Evolutionary conservation across 2,888 invertebrate genomes (phyloP).

Genomic region (Rhamphomyia laevipes): DNA sequence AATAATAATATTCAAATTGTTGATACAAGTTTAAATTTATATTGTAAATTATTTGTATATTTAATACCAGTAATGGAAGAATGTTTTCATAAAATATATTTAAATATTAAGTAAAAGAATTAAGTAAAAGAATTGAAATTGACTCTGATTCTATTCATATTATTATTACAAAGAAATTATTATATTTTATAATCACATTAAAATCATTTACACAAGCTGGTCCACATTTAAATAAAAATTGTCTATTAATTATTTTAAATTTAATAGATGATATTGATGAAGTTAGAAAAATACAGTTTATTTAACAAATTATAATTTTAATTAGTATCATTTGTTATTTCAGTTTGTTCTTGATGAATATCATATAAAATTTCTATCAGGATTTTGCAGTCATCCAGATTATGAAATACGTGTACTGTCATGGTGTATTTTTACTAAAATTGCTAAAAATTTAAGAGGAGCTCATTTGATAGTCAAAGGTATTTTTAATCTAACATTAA

Average conservation of each 20-base stretch:
- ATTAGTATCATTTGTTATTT: background rate
- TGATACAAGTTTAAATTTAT: constrained; percentile 11
- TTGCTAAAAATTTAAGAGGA: constrained; percentile 15
- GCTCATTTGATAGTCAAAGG: constrained; percentile 15
- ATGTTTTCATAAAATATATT: constrained; percentile 25
- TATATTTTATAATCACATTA: constrained; percentile 26
- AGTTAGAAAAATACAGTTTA: constrained; percentile 5
- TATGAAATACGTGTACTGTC: constrained; percentile 29
- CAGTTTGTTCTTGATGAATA: constrained; percentile 10
- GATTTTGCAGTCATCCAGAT: constrained; percentile 30
- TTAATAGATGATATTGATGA: constrained; percentile 16
- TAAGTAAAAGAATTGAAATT: constrained; percentile 9
- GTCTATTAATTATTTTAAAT: constrained; percentile 26
- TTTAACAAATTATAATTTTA: background rate
- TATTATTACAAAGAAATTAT: constrained; percentile 24
- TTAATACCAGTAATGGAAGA: constrained; percentile 18
- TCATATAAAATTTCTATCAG: constrained; percentile 26
- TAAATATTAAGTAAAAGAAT: constrained; percentile 20
- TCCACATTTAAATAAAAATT: constrained; percentile 32
- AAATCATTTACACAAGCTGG: constrained; percentile 32
- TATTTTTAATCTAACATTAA: constrained; percentile 2
- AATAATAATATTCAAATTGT: background rate
- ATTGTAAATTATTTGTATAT: constrained; percentile 21
- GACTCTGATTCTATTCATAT: constrained; percentile 11
- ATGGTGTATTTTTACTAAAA: constrained; percentile 27